Evolutionary conservation across 2,797 vertebrate genomes (phyloP).

Genomic region (Capromys pilorides): DNA sequence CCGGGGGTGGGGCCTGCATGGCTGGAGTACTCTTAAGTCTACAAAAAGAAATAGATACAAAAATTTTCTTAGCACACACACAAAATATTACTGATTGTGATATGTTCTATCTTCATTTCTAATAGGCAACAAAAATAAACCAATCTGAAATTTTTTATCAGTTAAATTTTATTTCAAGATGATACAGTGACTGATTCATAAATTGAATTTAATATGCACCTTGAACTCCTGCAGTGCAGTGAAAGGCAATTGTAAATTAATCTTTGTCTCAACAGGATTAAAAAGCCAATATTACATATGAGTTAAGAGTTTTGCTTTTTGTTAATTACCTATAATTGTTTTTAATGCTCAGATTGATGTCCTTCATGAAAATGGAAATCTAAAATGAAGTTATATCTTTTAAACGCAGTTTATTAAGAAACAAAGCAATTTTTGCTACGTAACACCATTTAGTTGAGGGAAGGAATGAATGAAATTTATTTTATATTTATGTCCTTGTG

Average conservation of each 20-base stretch:
- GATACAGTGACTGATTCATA: neutral
- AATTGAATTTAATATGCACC: neutral
- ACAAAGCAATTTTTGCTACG: conserved; percentile 45
- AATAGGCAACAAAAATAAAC: neutral
- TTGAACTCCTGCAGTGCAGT: neutral
- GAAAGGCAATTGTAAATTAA: conserved; percentile 58
- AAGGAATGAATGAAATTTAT: conserved; percentile 18
- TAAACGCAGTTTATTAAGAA: neutral
- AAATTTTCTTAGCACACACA: neutral
- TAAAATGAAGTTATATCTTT: neutral
- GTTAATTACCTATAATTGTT: neutral
- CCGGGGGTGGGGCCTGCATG: too few species aligned
- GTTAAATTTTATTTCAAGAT: conserved; percentile 9
- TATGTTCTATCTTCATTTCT: conserved; percentile 1
- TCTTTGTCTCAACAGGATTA: neutral
- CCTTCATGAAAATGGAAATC: neutral
- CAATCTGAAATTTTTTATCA: neutral
- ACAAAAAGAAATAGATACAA: conserved; percentile 14
- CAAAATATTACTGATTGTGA: neutral
- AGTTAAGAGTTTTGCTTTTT: neutral
- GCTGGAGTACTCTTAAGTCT: neutral
- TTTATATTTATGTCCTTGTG: neutral
- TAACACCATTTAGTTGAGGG: neutral
- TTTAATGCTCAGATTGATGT: conserved; percentile 38
- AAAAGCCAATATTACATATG: conserved; percentile 29